Percentiles rank a stretch among this genome's conserved stretches.
These are phyloP conservation scores for Asteroscopus sphinx DNA, from an alignment of 2,888 invertebrate genomes.

Conservation along the genomic window DNA sequence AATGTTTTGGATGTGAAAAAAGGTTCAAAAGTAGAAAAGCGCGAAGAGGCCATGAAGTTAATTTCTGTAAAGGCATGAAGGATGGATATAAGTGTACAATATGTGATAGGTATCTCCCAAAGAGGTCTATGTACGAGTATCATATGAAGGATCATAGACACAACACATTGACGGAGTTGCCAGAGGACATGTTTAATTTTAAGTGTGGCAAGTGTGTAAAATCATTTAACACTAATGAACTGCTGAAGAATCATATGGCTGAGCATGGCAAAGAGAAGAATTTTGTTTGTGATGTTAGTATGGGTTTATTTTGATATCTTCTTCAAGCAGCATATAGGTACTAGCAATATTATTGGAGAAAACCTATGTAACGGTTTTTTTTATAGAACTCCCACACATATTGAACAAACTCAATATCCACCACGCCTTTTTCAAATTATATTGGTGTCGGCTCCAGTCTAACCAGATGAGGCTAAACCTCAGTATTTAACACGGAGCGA, in stretches of 20 bases:
- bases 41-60: slow-evolving; percentile 73
- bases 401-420: too few species aligned
- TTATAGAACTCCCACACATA: too few species aligned
- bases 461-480: too few species aligned
- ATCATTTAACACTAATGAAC: slow-evolving; percentile 70
- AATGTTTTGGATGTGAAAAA: slow-evolving; percentile 83
- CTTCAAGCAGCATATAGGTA: background rate
- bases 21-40: slow-evolving; percentile 71
- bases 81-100: slow-evolving; percentile 78
- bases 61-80: slow-evolving; percentile 77
- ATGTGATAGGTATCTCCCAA: slow-evolving; percentile 74
- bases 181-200: slow-evolving; percentile 76
- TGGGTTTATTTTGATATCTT: background rate
- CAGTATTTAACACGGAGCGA: too few species aligned
- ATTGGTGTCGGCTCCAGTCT: too few species aligned
- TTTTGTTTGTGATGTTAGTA: slow-evolving; percentile 83
- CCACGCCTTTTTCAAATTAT: too few species aligned
- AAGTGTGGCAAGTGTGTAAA: slow-evolving; percentile 75
- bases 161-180: slow-evolving; percentile 64
- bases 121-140: slow-evolving; percentile 70
- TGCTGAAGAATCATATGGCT: slow-evolving; percentile 68
- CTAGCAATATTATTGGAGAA: too few species aligned
- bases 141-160: slow-evolving; percentile 77
- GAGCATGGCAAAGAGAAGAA: slow-evolving; percentile 69
- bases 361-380: too few species aligned